A percentile compares a stretch with the other conserved stretches of the same genome.
These are phyloP conservation scores for Bos indicus DNA, from an alignment of 2,113 vertebrate genomes.

Conservation along the genomic window DNA sequence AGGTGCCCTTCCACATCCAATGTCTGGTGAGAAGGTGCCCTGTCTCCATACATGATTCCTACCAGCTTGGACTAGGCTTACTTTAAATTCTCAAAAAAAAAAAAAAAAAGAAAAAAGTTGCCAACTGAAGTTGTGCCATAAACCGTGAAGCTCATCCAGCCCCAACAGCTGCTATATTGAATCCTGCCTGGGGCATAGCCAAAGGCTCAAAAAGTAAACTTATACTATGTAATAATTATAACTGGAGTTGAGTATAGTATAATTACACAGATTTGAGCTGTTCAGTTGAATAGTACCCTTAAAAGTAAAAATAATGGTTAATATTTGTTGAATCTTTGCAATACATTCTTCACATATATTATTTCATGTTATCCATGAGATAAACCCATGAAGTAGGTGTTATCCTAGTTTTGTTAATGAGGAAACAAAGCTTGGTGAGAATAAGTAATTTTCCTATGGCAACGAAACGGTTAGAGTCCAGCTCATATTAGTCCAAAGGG, in stretches of 20 bases:
- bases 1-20: rapidly evolving
- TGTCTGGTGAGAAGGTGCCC: rapidly evolving
- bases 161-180: too few relatives aligned
- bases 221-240: background rate
- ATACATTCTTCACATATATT: background rate
- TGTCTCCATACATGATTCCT: too few relatives aligned
- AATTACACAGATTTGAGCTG: background rate
- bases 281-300: background rate
- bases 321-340: background rate
- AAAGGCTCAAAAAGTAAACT: background rate
- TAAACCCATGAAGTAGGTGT: background rate
- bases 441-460: background rate
- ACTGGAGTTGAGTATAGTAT: background rate
- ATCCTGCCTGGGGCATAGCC: background rate
- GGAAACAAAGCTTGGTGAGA: background rate
- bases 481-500: background rate
- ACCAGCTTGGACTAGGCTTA: background rate
- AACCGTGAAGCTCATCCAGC: background rate
- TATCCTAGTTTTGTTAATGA: background rate
- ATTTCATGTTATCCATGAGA: background rate
- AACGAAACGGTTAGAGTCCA: background rate
- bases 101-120: background rate
- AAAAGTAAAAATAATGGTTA: background rate
- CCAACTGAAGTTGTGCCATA: background rate
- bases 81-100: background rate